Conservation (phyloP, 2,797 vertebrate species). For the Novumbra hubbsi region DNA sequence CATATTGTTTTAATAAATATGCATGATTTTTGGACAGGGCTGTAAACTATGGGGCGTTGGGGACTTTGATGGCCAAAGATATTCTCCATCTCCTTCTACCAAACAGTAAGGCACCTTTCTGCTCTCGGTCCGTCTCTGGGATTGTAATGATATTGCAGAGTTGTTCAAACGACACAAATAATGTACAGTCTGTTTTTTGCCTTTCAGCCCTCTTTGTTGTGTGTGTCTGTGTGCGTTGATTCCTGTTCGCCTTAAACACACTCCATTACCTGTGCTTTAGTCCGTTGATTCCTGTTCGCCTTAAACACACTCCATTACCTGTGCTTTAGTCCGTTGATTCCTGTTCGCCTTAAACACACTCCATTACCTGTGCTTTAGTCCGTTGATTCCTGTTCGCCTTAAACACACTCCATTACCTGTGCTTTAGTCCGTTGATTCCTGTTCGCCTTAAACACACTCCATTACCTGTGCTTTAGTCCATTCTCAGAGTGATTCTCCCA, state of each 20-base stretch:
- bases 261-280: slow-evolving; percentile 46
- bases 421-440: slow-evolving; percentile 55
- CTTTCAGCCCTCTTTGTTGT: neutral
- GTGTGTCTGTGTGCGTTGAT: neutral
- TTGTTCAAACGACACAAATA: neutral
- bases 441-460: neutral
- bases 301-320: neutral
- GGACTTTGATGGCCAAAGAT: slow-evolving; percentile 75
- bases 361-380: slow-evolving; percentile 53
- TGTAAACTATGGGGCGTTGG: slow-evolving; percentile 72
- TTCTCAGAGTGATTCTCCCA: slow-evolving; percentile 57
- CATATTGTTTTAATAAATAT: neutral
- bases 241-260: neutral
- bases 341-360: neutral
- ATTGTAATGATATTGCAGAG: neutral
- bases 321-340: slow-evolving; percentile 57
- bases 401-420: neutral
- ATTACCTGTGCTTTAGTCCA: slow-evolving; percentile 55
- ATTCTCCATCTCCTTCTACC: slow-evolving; percentile 72
- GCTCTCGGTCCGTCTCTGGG: neutral
- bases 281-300: slow-evolving; percentile 34
- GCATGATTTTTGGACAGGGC: slow-evolving; percentile 60
- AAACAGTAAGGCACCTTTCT: slow-evolving; percentile 65
- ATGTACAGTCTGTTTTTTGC: neutral
- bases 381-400: slow-evolving; percentile 10